Evolutionary conservation across 2,113 vertebrate species (phyloP).

Genomic region (Zosterops pallidus): DNA sequence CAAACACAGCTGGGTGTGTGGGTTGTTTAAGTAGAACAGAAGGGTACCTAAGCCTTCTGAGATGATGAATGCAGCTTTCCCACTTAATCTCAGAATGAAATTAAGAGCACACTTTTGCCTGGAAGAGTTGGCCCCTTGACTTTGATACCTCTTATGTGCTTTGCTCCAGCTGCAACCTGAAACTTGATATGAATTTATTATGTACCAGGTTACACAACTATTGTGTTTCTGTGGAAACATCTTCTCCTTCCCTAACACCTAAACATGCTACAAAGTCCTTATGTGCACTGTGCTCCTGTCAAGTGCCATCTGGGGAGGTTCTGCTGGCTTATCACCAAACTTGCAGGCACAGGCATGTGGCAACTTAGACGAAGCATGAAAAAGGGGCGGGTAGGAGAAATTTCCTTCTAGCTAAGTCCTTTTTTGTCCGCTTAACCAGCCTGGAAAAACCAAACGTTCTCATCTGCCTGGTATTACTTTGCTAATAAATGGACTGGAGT

Average conservation of each 20-base stretch:
- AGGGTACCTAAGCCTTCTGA: background rate
- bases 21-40: background rate
- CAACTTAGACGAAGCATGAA: background rate
- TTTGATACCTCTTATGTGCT: background rate
- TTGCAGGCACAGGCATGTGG: background rate
- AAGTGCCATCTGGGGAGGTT: background rate
- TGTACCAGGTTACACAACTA: background rate
- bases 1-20: background rate
- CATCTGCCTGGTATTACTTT: background rate
- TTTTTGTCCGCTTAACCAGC: background rate
- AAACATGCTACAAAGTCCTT: background rate
- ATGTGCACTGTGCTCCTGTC: rapidly evolving
- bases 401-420: background rate
- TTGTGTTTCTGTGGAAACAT: background rate
- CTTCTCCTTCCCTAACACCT: background rate
- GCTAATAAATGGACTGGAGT: background rate
- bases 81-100: background rate
- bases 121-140: background rate
- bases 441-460: background rate
- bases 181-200: background rate
- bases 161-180: background rate
- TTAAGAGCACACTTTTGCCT: background rate
- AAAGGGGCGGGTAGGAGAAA: background rate
- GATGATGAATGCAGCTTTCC: background rate
- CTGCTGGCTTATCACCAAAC: background rate